Base-by-base conservation (phyloP, 2,113 vertebrate genomes). In the Oncorhynchus masou region DNA sequence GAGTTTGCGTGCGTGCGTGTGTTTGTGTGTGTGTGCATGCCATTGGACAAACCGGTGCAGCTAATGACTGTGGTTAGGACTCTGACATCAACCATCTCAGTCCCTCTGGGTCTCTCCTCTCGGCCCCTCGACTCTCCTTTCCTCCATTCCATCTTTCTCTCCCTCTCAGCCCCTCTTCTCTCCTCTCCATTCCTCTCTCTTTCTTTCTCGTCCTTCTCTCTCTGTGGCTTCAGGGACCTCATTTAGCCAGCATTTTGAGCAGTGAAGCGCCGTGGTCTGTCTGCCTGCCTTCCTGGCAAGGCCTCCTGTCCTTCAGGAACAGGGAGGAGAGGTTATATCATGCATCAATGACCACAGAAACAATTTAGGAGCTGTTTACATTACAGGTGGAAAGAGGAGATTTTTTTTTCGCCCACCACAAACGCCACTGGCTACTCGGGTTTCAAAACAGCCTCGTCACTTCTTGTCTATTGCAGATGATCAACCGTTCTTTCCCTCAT, bases 281-380 rank as follows among this genome's bases (percentile, higher is more conserved):
- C 76, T 68, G 9, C 39, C 9, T 3, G 39, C 39, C 39, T 45
- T 11, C 9, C 39, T 45, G 39, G 8, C 9, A 45, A 11, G 9
- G 39, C 2, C 39, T 67, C 62, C 68, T 81, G n/a, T 84, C 1
- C 85, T 88, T 87, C 74, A 85, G 80, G 68, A 82, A 80, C n/a
- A 78, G 76, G 54, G 74, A 34, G 31, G 51, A 16, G 48, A 51
- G 67, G 66, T 20, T 20, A 79, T 76, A 16, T 65, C 31, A 74
- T 78, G 78, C 82, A 51, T 49, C 62, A 67, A 78, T 75, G 78
- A 78, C 87, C 77, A 57, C 75, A 77, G 70, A 81, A 86, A 84
- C 71, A 81, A 76, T 85, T 85, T 86, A 67, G n/a, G 64, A 34
- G 59, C 34, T 83, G 79, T 85, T 87, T 77, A 48, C 69, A 64